Percentiles rank a stretch among this genome's conserved stretches.
Evolutionary conservation across 2,888 invertebrate species (phyloP).

Genomic region (Ernsta delagoae): DNA sequence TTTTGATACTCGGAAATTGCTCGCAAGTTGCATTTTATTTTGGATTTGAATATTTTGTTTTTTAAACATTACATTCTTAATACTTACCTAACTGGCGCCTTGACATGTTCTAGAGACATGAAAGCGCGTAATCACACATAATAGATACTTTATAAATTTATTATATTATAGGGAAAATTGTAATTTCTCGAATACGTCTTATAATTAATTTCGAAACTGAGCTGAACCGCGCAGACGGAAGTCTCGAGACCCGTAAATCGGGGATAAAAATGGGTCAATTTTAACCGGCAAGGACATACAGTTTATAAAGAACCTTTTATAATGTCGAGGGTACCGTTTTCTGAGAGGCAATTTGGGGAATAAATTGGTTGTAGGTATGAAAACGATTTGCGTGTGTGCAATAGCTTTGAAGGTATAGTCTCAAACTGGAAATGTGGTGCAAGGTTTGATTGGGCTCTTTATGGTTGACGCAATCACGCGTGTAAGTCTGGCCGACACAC

Average conservation of each 20-base stretch:
- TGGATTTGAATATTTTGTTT: no score
- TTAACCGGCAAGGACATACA: slow-evolving; percentile 41
- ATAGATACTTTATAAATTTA: no score
- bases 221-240: background rate
- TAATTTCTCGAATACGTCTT: no score
- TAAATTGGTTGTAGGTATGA: slow-evolving; percentile 23
- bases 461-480: no score
- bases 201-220: background rate
- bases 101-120: no score
- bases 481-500: no score
- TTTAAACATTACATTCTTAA: no score
- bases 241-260: slow-evolving; percentile 9
- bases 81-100: no score
- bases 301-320: slow-evolving; percentile 38
- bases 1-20: no score
- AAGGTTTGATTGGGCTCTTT: background rate
- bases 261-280: slow-evolving; percentile 36
- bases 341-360: slow-evolving; percentile 32
- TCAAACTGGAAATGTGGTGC: background rate
- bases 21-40: no score
- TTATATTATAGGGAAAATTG: no score
- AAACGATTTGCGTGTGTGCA: slow-evolving; percentile 15
- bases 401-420: slow-evolving; percentile 7
- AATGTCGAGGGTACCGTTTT: slow-evolving; percentile 26
- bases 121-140: no score